Conservation (phyloP, 2,888 invertebrate species). For the Hirtodrosophila duncani region DNA sequence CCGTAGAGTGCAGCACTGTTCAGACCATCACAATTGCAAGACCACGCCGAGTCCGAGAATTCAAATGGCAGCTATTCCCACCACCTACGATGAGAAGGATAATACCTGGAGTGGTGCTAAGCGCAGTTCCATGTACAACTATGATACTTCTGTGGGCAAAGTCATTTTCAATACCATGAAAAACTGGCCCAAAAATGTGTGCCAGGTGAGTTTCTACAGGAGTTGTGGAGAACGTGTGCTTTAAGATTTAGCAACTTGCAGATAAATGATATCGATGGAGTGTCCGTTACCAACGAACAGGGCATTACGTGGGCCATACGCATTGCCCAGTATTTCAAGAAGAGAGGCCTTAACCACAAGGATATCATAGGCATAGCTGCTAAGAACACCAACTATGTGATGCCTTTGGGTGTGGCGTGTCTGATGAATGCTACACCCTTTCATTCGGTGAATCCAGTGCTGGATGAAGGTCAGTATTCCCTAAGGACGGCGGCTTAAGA, state of each 20-base stretch:
- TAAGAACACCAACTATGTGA: slow-evolving; percentile 61
- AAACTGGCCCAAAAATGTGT: slow-evolving; percentile 61
- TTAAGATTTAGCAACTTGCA: no score
- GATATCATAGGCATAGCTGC: slow-evolving; percentile 68
- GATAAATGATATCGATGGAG: slow-evolving; percentile 62
- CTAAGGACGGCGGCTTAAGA: no score
- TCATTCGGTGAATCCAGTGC: slow-evolving; percentile 58
- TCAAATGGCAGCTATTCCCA: slow-evolving; percentile 45
- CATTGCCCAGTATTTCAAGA: slow-evolving; percentile 61
- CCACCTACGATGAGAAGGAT: slow-evolving; percentile 49
- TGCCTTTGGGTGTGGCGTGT: slow-evolving; percentile 64
- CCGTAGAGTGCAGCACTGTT: not conserved
- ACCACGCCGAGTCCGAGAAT: slow-evolving; percentile 2
- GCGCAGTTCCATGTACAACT: slow-evolving; percentile 41
- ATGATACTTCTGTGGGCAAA: slow-evolving; percentile 51
- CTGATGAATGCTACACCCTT: slow-evolving; percentile 62
- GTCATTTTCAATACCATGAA: slow-evolving; percentile 53
- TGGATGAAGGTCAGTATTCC: slow-evolving; percentile 49
- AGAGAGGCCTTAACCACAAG: slow-evolving; percentile 55
- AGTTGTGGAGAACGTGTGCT: no score
- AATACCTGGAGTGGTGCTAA: slow-evolving; percentile 53
- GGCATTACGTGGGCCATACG: slow-evolving; percentile 60
- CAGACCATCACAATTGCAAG: not conserved
- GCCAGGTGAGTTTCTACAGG: slow-evolving; percentile 40
- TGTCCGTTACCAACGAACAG: slow-evolving; percentile 53